Evolutionary conservation across 1,140 invertebrate genomes (phyloP), one percentile per base, ranked within the genome.

Genomic region (Metaphire vulgaris): DNA sequence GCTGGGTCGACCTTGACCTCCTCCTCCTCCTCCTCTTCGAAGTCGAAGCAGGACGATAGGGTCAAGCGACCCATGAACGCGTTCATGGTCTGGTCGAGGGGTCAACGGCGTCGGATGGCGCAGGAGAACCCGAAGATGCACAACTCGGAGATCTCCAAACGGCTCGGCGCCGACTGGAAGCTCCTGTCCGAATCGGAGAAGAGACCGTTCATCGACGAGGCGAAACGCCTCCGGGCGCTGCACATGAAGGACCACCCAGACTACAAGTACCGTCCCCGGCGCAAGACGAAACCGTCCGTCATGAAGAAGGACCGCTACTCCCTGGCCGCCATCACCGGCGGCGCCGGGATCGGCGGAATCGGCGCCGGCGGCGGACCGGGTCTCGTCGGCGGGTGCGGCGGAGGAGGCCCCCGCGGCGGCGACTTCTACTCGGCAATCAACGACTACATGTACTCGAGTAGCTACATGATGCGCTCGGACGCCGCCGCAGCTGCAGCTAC

Each of bases 51-150:
- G 41, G 41, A 41, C 33, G 41, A 73, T 73, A 90, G 97, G 0
- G 97, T 99, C 15, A 99, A 99, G 86, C 89, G 97, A 78, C 97
- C 97, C 0, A 99, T 99, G 97, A 99, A 99, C 87, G 97, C 97
- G 21, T 99, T 99, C 86, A 99, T 99, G 97, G 97, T 99, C 21
- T 99, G 97, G 97, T 97, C 95, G 2, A 88, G 97, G 0, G 97
- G 97, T 0, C 97, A 99, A 83, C 88, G 97, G 72, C 89, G 97
- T 78, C 99, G 99, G 88, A 99, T 99, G 96, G 97, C 98, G 0
- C 96, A 98, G 81, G 97, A 99, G 82, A 99, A 99, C 85, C 97
- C 97, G 0, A 99, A 99, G 88, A 99, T 99, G 97, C 97, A 99
- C 87, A 99, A 99, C 82, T 97, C 95, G 0, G 97, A 99, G 88